Base-by-base conservation (phyloP, 2,888 invertebrate species). In the Scaptomyza polygonia region DNA sequence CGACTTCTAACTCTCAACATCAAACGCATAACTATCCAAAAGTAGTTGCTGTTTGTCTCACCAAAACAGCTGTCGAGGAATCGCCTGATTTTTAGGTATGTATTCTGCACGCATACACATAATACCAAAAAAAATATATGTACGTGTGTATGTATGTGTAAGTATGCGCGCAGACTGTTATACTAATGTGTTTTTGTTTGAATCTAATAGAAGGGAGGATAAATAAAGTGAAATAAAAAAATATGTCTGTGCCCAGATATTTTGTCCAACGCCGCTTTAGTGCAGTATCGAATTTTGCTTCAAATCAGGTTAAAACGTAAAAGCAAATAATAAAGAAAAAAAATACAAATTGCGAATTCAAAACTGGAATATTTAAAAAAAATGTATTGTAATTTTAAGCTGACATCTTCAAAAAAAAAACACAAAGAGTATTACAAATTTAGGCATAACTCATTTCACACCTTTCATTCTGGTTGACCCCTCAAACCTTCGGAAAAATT, bases 11-110 rank as follows among this genome's bases (percentile, higher is more conserved):
- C 61, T 55, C 27, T 45, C 57, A 18, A 16, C 18, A 48, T 5
- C 48, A 62, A 61, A 40, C 39, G 47, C 16, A 64, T 44, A 54
- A 39, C 39, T 57, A 65, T 36, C 54, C 14, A 47, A 47, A 70
- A 77, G 59, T 48, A 49, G 42, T 65, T 58, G 58, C 71, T 51
- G 44, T 54, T 67, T 25, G 59, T 55, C 59, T 67, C 59, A 21
- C 57, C 54, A 68, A 82, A 88, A 85, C 84, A 83, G 79, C 79
- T 83, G 72, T 72, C 64, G 44, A 72, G 79, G 75, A 86, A 84
- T 89, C 90, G 89, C 88, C 89, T 89, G 89, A 88, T 89, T 81
- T 85, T 74, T 80, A 82, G 89, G 89, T 89, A 89, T 89, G 89
- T 89, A 89, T 63, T 71, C 58, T 49, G 54, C 47, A 49, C 43